phyloP scores from a whole-genome alignment of 2,888 invertebrate species.

The Cerceris ruficornis region DNA sequence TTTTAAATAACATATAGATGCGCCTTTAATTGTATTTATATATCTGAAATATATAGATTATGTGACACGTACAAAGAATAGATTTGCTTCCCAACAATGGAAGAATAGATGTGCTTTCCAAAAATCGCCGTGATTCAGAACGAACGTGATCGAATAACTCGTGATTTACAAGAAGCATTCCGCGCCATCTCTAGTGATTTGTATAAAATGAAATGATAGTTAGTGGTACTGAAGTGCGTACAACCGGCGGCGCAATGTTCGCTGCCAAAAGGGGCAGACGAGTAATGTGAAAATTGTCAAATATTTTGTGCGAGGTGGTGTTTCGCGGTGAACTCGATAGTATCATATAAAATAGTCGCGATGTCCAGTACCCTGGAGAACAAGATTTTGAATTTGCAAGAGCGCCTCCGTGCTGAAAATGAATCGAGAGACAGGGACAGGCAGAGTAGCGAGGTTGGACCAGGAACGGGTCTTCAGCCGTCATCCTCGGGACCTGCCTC shows the following conservation, averaged over 20 bases:
- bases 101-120: too few relatives aligned
- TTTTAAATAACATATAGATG: too few relatives aligned
- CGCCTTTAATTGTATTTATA: too few relatives aligned
- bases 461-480: conserved; percentile 80
- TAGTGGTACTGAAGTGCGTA: conserved; percentile 63
- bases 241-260: conserved; percentile 69
- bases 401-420: conserved; percentile 89
- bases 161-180: too few relatives aligned
- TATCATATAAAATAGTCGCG: conserved; percentile 38
- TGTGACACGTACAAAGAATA: too few relatives aligned
- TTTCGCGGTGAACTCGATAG: conserved; percentile 58
- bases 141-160: too few relatives aligned
- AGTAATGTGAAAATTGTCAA: conserved; percentile 79
- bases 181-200: conserved; percentile 40
- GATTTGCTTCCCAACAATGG: too few relatives aligned
- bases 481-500: conserved; percentile 78
- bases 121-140: too few relatives aligned
- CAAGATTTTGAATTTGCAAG: conserved; percentile 92
- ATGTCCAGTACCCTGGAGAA: conserved; percentile 90
- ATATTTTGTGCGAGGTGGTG: conserved; percentile 66
- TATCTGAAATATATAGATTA: too few relatives aligned
- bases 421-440: conserved; percentile 85
- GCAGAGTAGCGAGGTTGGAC: conserved; percentile 82
- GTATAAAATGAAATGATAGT: conserved; percentile 30
- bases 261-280: conserved; percentile 76